These are phyloP conservation scores for crab-eating macaque (Macaca fascicularis) DNA, from an alignment of 2,113 vertebrate species.

Conservation along the genomic window DNA sequence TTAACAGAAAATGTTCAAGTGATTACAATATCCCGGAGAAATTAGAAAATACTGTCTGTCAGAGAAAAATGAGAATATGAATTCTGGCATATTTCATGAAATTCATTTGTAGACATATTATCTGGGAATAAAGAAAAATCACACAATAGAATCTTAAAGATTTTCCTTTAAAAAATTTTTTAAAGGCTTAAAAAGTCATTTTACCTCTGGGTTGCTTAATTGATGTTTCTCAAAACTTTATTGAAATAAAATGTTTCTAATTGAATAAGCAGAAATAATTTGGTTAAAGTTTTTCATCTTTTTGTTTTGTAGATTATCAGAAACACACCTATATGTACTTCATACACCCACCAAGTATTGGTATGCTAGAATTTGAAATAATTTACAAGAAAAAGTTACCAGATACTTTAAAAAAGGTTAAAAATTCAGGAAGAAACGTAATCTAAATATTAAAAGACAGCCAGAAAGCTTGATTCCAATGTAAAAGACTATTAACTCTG, in stretches of 20 bases:
- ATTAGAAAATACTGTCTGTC: background rate
- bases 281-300: background rate
- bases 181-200: background rate
- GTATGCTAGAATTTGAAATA: background rate
- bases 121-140: background rate
- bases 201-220: background rate
- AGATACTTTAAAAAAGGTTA: background rate
- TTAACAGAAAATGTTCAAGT: background rate
- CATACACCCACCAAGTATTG: background rate
- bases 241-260: background rate
- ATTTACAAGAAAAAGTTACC: background rate
- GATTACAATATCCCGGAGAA: background rate
- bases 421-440: background rate
- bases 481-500: background rate
- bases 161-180: background rate
- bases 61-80: background rate
- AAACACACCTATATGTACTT: background rate
- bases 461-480: background rate
- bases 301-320: background rate
- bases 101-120: background rate
- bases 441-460: background rate
- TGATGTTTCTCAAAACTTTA: background rate
- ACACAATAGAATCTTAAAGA: background rate
- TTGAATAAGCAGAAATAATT: constrained; percentile 5
- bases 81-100: background rate